Conservation (phyloP, 2,797 vertebrate species). For the Graptemys geographica region DNA sequence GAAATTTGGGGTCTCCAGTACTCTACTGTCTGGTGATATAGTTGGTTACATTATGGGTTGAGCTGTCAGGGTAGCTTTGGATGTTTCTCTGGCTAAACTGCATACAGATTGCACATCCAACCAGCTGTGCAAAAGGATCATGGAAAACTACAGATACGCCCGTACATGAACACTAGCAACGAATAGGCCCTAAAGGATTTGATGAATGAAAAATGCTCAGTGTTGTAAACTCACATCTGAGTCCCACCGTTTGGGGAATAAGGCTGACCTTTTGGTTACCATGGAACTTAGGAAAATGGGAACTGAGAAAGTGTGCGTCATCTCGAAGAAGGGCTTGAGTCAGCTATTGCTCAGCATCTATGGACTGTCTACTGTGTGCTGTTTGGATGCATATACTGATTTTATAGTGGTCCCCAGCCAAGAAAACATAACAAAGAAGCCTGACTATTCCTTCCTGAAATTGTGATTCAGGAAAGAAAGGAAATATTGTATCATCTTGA, state of each 20-base stretch:
- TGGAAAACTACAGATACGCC: constrained; percentile 57
- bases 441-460: constrained; percentile 59
- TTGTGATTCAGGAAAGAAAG: constrained; percentile 48
- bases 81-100: not conserved
- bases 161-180: not conserved
- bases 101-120: not conserved
- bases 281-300: constrained; percentile 69
- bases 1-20: not conserved
- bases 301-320: constrained; percentile 42
- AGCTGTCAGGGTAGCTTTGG: not conserved
- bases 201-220: constrained; percentile 54
- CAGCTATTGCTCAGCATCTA: constrained; percentile 70
- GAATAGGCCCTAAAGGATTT: constrained; percentile 68
- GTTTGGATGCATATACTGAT: constrained; percentile 28
- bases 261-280: constrained; percentile 68
- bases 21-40: not conserved
- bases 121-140: constrained; percentile 55
- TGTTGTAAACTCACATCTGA: constrained; percentile 42
- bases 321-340: constrained; percentile 36
- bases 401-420: constrained; percentile 35
- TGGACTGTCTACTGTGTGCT: constrained; percentile 29
- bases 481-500: constrained; percentile 23
- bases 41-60: not conserved
- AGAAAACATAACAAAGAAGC: constrained; percentile 36
- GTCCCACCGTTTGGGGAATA: constrained; percentile 60